phyloP scores from a whole-genome alignment of 2,113 vertebrate genomes.

The Gymnarchus niloticus region DNA sequence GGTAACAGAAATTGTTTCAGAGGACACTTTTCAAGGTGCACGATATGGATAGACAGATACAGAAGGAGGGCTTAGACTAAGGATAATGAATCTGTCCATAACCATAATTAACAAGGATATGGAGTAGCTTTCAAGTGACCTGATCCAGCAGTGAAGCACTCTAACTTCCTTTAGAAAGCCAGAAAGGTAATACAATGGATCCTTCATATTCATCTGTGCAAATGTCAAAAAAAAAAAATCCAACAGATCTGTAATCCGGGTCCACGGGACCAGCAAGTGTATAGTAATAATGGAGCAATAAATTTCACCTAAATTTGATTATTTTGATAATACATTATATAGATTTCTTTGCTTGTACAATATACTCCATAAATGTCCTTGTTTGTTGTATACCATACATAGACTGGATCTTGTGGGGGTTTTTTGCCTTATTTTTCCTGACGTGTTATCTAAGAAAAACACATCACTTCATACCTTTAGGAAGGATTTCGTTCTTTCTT shows the following conservation, averaged over 20 bases:
- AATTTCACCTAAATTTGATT: neutral
- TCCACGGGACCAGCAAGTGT: neutral
- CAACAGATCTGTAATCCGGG: neutral
- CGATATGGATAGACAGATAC: neutral
- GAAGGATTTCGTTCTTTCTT: neutral
- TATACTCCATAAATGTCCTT: neutral
- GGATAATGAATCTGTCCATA: neutral
- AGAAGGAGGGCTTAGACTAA: neutral
- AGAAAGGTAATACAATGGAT: neutral
- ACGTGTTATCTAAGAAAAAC: neutral
- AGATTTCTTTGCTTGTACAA: neutral
- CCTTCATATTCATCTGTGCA: neutral
- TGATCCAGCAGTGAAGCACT: neutral
- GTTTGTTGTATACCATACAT: neutral
- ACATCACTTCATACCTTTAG: neutral
- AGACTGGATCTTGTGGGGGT: no score
- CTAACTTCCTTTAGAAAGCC: neutral
- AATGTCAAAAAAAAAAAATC: neutral
- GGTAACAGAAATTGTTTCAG: neutral
- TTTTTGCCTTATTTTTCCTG: neutral
- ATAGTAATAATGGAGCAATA: neutral
- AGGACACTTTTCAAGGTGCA: neutral
- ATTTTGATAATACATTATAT: neutral
- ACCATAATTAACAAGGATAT: neutral
- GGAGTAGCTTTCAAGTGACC: neutral